Conservation (phyloP, 1,140 invertebrate genomes). For the Melitaea cinxia region DNA sequence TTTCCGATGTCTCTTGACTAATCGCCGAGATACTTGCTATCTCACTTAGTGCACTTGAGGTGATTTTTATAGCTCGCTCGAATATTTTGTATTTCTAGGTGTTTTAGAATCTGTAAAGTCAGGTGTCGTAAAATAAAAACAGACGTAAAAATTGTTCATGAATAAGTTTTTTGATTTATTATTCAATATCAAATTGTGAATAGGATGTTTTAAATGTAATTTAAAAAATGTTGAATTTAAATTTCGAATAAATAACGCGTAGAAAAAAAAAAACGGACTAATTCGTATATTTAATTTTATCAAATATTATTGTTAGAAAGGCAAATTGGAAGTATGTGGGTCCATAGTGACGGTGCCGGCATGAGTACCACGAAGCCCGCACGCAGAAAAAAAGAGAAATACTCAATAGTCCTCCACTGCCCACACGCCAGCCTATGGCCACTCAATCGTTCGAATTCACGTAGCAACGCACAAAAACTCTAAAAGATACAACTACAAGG, state of each 20-base stretch:
- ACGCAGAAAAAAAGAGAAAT: conserved; percentile 70
- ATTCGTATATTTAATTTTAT: background rate
- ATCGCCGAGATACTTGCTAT: conserved; percentile 64
- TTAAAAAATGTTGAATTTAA: too few species aligned
- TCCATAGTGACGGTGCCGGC: conserved; percentile 48
- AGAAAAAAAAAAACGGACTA: conserved; percentile 46
- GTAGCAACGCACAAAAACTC: conserved; percentile 48
- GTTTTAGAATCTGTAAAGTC: conserved; percentile 32
- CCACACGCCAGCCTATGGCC: conserved; percentile 78
- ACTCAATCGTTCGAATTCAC: conserved; percentile 75
- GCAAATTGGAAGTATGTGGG: conserved; percentile 61
- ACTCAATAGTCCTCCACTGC: conserved; percentile 75
- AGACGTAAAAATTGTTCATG: background rate
- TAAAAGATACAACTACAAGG: conserved; percentile 49
- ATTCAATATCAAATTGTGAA: too few species aligned
- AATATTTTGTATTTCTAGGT: conserved; percentile 29
- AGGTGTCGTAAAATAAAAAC: background rate
- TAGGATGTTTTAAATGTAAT: too few species aligned
- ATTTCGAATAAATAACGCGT: background rate
- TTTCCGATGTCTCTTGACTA: conserved; percentile 57
- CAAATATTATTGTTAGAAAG: conserved; percentile 18
- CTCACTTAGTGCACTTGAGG: conserved; percentile 48
- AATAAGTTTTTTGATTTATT: too few species aligned
- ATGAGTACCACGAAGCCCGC: conserved; percentile 40
- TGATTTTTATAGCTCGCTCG: conserved; percentile 55